Percentiles rank a stretch among this genome's conserved stretches.
Conservation (phyloP, 2,113 vertebrate species). For the Platysternon megacephalum region DNA sequence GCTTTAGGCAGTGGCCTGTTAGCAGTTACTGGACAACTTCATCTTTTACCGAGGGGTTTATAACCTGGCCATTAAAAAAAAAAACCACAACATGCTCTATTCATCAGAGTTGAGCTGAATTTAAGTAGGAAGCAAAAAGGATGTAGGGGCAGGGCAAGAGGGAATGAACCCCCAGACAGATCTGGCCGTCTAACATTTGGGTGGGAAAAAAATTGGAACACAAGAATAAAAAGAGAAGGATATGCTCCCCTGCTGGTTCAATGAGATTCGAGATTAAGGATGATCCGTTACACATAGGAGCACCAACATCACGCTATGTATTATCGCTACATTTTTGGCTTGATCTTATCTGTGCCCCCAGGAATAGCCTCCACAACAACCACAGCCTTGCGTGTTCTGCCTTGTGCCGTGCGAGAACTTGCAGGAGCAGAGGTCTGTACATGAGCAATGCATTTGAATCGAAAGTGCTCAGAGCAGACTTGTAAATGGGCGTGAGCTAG, state of each 20-base stretch:
- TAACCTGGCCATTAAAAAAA: background rate
- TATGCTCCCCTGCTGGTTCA: background rate
- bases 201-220: background rate
- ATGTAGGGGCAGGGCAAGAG: background rate
- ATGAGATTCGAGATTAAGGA: background rate
- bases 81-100: too few species aligned
- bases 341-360: background rate
- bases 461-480: background rate
- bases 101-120: too few species aligned
- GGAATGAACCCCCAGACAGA: background rate
- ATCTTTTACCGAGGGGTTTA: background rate
- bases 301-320: background rate
- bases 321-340: background rate
- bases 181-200: background rate
- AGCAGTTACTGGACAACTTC: background rate
- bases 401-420: background rate
- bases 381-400: background rate
- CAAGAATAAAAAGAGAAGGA: background rate
- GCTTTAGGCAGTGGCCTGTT: background rate
- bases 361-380: background rate
- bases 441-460: background rate
- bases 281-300: background rate
- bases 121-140: background rate
- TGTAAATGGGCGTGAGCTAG: background rate
- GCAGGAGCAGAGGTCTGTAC: background rate